Base-by-base conservation (phyloP, 2,113 vertebrate genomes). In the Mobula hypostoma region DNA sequence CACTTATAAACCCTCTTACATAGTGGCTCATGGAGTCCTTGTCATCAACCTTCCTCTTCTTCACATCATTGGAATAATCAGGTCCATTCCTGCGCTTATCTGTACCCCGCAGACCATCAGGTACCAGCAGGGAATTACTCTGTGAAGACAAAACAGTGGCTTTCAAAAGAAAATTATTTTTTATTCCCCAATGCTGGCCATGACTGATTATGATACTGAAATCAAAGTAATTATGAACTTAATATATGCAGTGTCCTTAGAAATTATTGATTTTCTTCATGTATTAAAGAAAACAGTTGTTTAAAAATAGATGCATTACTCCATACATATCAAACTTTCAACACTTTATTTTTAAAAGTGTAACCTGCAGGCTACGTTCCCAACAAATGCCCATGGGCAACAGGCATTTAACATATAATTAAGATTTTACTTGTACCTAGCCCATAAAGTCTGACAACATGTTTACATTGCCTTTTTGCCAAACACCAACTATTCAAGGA, bases 11-110 rank as follows among this genome's bases (percentile, higher is more conserved):
- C 7, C 40, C 78, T 77, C 87, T 97, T 97, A 98, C 97, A 96
- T 98, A 98, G 94, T 98, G 97, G 95, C 97, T 97, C 58, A 90
- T 58, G 94, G 97, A 97, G 95, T 98, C 97, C 94, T 98, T 98
- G 96, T 98, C 97, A 94, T 98, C 97, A 95, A 98, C 96, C 95
- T 98, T 98, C 95, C 97, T 97, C 95, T 98, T 98, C 96, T 98
- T 98, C 68, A 97, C 96, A 95, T 98, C 97, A 95, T 96, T 97
- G 94, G 96, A 95, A 97, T 97, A 98, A 76, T 98, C 97, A 72
- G 97, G 97, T 19, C 97, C 97, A 95, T 97, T 98, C 95, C 97
- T 96, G 63, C 97, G 97, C 97, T 98, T 98, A 96, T 98, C 97
- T 94, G 97, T 95, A 94, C 95, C 96, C 95, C 97, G 96, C 91